Conservation (phyloP, 1,140 invertebrate genomes). For the Latrodectus geometricus region DNA sequence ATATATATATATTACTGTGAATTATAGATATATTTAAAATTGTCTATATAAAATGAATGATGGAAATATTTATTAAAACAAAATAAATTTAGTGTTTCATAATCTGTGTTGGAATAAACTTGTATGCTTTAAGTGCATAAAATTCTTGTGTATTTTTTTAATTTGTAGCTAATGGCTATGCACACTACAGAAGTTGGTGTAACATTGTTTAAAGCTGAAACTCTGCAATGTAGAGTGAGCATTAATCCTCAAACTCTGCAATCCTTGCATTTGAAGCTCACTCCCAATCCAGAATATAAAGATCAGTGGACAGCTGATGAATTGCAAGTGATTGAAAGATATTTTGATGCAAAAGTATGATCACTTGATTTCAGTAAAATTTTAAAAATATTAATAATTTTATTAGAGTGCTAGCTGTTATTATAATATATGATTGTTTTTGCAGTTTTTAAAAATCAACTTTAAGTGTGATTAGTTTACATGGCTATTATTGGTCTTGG, state of each 20-base stretch:
- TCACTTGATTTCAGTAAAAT: not conserved
- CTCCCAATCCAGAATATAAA: conserved; percentile 83
- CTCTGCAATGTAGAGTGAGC: conserved; percentile 84
- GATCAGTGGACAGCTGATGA: conserved; percentile 90
- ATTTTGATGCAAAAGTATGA: conserved; percentile 86
- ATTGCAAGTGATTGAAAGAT: conserved; percentile 87
- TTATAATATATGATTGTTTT: too few species aligned
- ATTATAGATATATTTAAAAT: too few species aligned
- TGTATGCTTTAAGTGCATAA: too few species aligned
- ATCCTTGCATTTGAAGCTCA: conserved; percentile 89
- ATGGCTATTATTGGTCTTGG: too few species aligned
- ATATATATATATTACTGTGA: too few species aligned
- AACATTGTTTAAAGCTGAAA: conserved; percentile 88
- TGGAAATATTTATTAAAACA: too few species aligned
- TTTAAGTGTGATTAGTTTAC: too few species aligned
- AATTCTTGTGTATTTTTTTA: too few species aligned
- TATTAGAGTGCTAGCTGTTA: not conserved
- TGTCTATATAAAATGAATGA: too few species aligned
- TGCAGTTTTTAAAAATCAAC: too few species aligned
- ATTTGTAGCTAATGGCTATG: conserved; percentile 76
- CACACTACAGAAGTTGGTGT: conserved; percentile 85
- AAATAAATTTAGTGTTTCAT: too few species aligned
- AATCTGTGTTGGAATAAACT: too few species aligned
- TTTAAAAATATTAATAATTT: not conserved
- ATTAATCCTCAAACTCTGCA: conserved; percentile 88